Conservation (phyloP, 2,113 vertebrate genomes). For the Chamaetylas fuelleborni region DNA sequence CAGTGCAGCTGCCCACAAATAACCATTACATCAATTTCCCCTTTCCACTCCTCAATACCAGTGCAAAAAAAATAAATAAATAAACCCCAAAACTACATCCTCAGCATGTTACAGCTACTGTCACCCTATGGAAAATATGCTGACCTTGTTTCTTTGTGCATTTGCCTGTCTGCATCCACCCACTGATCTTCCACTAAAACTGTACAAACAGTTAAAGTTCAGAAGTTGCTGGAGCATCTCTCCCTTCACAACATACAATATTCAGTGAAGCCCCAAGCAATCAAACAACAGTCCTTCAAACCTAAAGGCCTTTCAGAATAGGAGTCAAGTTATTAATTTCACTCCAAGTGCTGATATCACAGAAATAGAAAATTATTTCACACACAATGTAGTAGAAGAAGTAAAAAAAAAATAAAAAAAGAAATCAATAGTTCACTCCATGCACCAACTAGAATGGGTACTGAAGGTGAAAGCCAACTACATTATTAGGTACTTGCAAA, state of each 20-base stretch:
- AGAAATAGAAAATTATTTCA: slow-evolving; percentile 40
- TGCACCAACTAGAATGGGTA: neutral
- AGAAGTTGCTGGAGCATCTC: neutral
- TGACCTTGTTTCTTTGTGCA: neutral
- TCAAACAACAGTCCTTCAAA: neutral
- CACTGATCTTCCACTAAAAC: neutral
- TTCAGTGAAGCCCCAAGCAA: neutral
- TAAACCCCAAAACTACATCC: neutral
- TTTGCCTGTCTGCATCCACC: neutral
- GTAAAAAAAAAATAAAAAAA: no score
- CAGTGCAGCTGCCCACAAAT: neutral
- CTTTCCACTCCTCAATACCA: neutral
- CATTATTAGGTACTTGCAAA: neutral
- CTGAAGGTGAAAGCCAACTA: neutral
- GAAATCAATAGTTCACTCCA: neutral
- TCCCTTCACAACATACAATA: neutral
- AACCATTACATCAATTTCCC: neutral
- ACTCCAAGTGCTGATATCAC: neutral
- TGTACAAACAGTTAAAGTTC: neutral
- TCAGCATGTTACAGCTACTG: neutral
- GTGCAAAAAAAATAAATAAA: neutral
- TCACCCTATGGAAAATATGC: neutral
- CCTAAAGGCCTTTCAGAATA: neutral
- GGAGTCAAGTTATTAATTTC: neutral
- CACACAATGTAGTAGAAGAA: neutral